A percentile compares a stretch with the other conserved stretches of the same genome.
Evolutionary conservation across 2,797 vertebrate species (phyloP).

Genomic region (Agapornis canus): DNA sequence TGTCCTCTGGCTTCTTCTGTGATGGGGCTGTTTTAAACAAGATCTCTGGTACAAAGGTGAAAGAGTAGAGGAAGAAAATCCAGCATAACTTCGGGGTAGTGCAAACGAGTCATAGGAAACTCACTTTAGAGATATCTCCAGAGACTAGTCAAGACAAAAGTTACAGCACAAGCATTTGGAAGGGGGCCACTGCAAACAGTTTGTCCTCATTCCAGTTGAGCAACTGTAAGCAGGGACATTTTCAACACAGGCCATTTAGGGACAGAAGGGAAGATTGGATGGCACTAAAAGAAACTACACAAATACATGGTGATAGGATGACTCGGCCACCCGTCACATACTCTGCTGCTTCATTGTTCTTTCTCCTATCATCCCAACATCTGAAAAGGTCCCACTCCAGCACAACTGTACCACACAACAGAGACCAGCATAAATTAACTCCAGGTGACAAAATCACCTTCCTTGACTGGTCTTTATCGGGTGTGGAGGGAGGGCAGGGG

Average conservation of each 20-base stretch:
- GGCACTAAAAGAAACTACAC: slow-evolving; percentile 72
- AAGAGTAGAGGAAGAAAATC: slow-evolving; percentile 26
- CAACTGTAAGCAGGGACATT: slow-evolving; percentile 75
- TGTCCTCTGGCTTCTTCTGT: neutral
- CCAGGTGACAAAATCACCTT: slow-evolving; percentile 56
- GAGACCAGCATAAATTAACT: slow-evolving; percentile 37
- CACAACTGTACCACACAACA: neutral
- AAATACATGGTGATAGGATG: slow-evolving; percentile 67
- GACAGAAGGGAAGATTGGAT: slow-evolving; percentile 74
- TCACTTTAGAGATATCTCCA: slow-evolving; percentile 75
- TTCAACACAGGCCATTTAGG: slow-evolving; percentile 76
- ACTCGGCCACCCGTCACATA: slow-evolving; percentile 63
- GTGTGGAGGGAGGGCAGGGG: neutral
- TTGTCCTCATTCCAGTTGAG: slow-evolving; percentile 80
- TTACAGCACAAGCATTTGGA: slow-evolving; percentile 80
- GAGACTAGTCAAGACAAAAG: slow-evolving; percentile 77
- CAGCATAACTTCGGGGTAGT: slow-evolving; percentile 1
- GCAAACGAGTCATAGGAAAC: slow-evolving; percentile 53
- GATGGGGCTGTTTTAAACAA: neutral
- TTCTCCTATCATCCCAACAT: slow-evolving; percentile 40
- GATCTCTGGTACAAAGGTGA: neutral
- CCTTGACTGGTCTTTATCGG: neutral
- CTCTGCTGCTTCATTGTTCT: slow-evolving; percentile 46
- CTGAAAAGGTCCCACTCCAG: slow-evolving; percentile 56
- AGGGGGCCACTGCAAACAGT: slow-evolving; percentile 77